Conservation (phyloP, 2,888 invertebrate genomes). For the Oscheius sp. region DNA sequence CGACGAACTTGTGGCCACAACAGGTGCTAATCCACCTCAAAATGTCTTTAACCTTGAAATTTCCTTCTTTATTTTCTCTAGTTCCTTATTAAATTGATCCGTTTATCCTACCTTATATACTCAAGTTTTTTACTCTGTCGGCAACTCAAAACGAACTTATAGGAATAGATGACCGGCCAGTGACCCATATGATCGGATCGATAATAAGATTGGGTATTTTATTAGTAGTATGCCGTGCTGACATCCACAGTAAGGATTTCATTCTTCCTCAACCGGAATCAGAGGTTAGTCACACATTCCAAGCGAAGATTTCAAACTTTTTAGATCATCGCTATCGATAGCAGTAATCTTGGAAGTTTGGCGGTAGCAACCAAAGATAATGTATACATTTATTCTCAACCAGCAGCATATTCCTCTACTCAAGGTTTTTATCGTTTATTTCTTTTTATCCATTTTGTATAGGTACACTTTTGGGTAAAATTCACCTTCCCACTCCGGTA, state of each 20-base stretch:
- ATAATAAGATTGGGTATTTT: conserved; percentile 14
- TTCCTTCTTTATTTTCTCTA: not conserved
- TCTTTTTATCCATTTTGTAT: not conserved
- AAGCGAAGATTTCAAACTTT: not conserved
- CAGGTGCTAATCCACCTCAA: conserved; percentile 13
- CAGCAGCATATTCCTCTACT: not conserved
- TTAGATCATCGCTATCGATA: conserved; percentile 28
- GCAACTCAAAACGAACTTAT: not conserved
- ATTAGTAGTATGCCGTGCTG: not conserved
- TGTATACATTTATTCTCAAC: conserved; percentile 21
- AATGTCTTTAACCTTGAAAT: not conserved
- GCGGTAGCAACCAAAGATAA: conserved; percentile 24
- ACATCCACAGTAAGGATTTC: conserved; percentile 17
- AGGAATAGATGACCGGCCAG: conserved; percentile 33
- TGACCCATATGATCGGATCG: conserved; percentile 28
- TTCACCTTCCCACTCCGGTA: conserved; percentile 6
- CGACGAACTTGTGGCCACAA: conserved; percentile 25
- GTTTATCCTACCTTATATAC: not conserved
- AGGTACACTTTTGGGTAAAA: conserved; percentile 37
- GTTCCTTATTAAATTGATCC: not conserved
- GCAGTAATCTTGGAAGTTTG: conserved; percentile 3
- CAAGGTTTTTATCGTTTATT: not conserved
- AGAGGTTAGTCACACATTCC: conserved; percentile 14
- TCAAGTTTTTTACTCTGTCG: not conserved
- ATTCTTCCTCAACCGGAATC: conserved; percentile 12